Base-by-base conservation (phyloP, 2,888 invertebrate genomes). In the Serrognathus titanus region DNA sequence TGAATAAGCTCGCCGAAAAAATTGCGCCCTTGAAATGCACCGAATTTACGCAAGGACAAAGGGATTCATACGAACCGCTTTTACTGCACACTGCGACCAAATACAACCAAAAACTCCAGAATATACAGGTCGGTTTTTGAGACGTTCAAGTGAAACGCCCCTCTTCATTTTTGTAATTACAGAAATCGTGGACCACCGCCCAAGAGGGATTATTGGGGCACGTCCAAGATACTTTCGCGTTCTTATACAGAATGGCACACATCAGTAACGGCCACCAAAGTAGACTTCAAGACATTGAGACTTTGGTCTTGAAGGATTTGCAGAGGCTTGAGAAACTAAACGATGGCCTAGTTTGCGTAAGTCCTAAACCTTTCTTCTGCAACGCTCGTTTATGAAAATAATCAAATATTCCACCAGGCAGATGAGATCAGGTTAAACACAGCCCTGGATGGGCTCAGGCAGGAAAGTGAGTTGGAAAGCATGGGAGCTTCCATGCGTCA, bases 341-440 rank as follows among this genome's bases (percentile, higher is more conserved):
- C 47, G 13, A 46, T 20, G 35, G 24, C 3, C 8, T 8, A 11
- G 12, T 37, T n/a, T 10, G 9, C 37, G 8, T 35, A 35, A 12
- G 12, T 5, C 7, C 2, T 6, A 10, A 35, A 10, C 10, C 16
- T 13, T n/a, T n/a, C 1, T 10, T n/a, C 36, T 8, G 6, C 46
- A 2, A 1, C n/a, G 16, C 10, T 6, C 11, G 2, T 46, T 46
- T 3, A 16, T 2, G 1, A 46, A 13, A 46, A 9, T 9, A 20
- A 46, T n/a, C n/a, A n/a, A 13, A 13, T 13, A 46, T 13, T 43
- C 38, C 24, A 11, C 31, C 46, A 58, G 55, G 46, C 24, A 11
- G 51, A 47, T 9, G 58, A 58, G 24, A 51, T 20, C 3, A 55
- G 53, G 31, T 41, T 58, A 11, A 55, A 58, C 40, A 43, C 51